These are phyloP conservation scores for Rhinatrema bivittatum DNA, from an alignment of 2,797 vertebrate species.

Conservation along the genomic window DNA sequence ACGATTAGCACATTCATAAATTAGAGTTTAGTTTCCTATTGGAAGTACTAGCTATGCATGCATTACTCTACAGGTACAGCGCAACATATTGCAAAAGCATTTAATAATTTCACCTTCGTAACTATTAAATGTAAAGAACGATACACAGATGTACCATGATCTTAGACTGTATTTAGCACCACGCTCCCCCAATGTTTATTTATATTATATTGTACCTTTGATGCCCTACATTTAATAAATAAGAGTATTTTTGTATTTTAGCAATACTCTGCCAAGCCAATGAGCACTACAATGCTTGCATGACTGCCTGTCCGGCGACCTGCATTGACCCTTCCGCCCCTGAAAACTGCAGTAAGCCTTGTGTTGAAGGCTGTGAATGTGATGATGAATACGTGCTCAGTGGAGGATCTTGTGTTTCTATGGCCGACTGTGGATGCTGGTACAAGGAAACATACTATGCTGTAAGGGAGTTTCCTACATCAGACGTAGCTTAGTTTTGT, in stretches of 20 bases:
- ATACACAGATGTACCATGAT: too few relatives aligned
- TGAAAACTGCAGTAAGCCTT: conserved; percentile 54
- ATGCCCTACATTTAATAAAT: neutral
- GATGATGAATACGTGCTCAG: conserved; percentile 64
- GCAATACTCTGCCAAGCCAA: conserved; percentile 57
- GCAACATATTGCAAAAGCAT: too few relatives aligned
- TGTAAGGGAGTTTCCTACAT: conserved; percentile 26
- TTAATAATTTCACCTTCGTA: too few relatives aligned
- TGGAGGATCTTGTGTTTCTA: conserved; percentile 57
- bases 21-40: too few relatives aligned
- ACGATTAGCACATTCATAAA: too few relatives aligned
- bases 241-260: conserved; percentile 30
- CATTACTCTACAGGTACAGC: too few relatives aligned
- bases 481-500: neutral
- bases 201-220: too few relatives aligned
- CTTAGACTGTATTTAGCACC: too few relatives aligned
- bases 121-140: too few relatives aligned
- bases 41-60: too few relatives aligned
- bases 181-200: too few relatives aligned
- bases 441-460: conserved; percentile 52
- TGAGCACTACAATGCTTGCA: conserved; percentile 66
- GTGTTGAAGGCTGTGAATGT: conserved; percentile 69
- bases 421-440: conserved; percentile 70
- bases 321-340: conserved; percentile 48
- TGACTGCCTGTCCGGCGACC: conserved; percentile 59